phyloP scores from a whole-genome alignment of 2,113 vertebrate genomes.

The Ophthalmolycus amberensis region DNA sequence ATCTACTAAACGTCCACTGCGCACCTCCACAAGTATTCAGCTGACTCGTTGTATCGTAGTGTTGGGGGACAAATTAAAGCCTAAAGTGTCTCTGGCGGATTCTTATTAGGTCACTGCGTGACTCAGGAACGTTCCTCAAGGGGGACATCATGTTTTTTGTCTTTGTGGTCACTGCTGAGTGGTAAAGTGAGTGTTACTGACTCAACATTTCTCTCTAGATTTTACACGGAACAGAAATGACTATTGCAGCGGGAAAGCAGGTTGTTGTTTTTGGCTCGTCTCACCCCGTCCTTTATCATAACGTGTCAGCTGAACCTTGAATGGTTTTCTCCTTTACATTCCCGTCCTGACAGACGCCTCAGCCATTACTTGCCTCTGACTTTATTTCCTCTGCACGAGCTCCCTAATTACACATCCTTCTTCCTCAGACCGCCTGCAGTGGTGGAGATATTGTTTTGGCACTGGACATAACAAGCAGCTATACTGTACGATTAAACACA shows the following conservation, averaged over 20 bases:
- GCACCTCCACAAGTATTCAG: not conserved
- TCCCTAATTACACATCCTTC: constrained; percentile 50
- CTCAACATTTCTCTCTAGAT: constrained; percentile 18
- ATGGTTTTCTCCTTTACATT: constrained; percentile 70
- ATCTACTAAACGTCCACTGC: constrained; percentile 7
- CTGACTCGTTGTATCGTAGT: constrained; percentile 7
- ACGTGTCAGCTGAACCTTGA: constrained; percentile 64
- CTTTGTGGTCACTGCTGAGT: constrained; percentile 16
- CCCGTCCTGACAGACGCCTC: constrained; percentile 60
- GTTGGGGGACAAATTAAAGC: constrained; percentile 36
- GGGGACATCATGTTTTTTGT: constrained; percentile 18
- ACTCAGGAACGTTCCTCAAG: constrained; percentile 20
- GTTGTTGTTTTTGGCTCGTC: constrained; percentile 65
- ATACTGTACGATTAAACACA: constrained; percentile 32
- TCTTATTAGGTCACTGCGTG: constrained; percentile 26
- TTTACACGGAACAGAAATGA: constrained; percentile 48
- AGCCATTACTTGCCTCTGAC: constrained; percentile 49
- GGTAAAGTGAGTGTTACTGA: constrained; percentile 21
- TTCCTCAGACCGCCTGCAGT: constrained; percentile 8
- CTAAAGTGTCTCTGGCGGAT: constrained; percentile 23
- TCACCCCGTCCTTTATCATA: constrained; percentile 60
- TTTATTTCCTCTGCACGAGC: constrained; percentile 44
- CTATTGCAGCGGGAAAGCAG: constrained; percentile 56
- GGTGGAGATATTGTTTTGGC: constrained; percentile 32
- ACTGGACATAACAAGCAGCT: constrained; percentile 30